Conservation (phyloP, 2,888 invertebrate genomes). For the Deroplatys truncata region DNA sequence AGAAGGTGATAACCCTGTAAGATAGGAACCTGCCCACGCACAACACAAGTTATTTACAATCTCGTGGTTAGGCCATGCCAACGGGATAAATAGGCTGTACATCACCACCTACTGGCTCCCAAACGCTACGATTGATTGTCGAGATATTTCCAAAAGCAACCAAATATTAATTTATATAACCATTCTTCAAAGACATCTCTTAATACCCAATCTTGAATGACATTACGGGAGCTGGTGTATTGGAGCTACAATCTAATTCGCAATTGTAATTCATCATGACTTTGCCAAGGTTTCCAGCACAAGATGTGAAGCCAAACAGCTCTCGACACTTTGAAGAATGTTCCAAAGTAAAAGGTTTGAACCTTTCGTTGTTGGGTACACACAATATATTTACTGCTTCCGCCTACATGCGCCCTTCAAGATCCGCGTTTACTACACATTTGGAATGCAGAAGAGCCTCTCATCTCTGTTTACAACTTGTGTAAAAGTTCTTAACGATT, state of each 20-base stretch:
- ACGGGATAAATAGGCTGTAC: background rate
- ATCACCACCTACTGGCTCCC: background rate
- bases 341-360: background rate
- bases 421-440: background rate
- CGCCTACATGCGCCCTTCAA: background rate
- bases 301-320: background rate
- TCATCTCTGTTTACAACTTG: background rate
- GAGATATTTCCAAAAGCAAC: background rate
- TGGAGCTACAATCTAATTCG: background rate
- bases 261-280: background rate
- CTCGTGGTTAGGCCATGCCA: background rate
- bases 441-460: background rate
- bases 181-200: background rate
- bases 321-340: background rate
- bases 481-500: background rate
- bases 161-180: background rate
- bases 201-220: background rate
- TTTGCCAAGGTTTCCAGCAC: background rate
- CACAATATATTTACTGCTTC: background rate
- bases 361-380: background rate
- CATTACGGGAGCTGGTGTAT: background rate
- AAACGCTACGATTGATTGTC: background rate
- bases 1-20: background rate
- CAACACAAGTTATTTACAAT: background rate
- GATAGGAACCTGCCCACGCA: background rate